Evolutionary conservation across 1,140 invertebrate species (phyloP), one percentile per base, ranked within the genome.

Genomic region (Ooceraea biroi): DNA sequence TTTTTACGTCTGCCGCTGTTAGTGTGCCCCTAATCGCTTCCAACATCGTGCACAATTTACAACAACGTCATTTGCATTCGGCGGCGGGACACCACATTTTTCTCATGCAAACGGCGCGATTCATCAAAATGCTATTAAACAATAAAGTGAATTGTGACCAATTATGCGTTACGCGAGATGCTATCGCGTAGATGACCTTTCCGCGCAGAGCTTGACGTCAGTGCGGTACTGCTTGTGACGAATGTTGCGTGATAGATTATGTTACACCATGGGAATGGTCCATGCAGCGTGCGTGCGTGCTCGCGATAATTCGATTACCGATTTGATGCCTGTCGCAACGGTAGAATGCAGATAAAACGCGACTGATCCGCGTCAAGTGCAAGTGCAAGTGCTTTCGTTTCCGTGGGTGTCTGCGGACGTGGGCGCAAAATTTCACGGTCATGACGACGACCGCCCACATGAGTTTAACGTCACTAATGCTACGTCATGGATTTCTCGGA

Each of bases 51-150:
- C 30, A 30, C 12, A 17, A 65, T 78, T 73, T 58, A 22, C 73
- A 73, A 44, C 36, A 72, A 72, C 50, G n/a, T 58, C 19, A 58
- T 17, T 30, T 52, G 25, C 17, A 10, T 82, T 80, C 7, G 17
- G 14, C n/a, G 36, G n/a, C 11, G 19, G 41, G 1, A 66, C 17
- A 27, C 4, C 65, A 36, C 2, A 36, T 50, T 72, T 60, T 82
- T 60, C 44, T 25, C 4, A 1, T 10, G 8, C 66, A 60, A 44
- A 14, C n/a, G 63, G 36, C 48, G 19, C 48, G 14, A 14, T 17
- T 63, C 71, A 63, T 76, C 63, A 76, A 74, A 82, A 82, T 48
- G 27, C 27, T 73, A 50, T 82, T 73, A 82, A 73, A 60, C 74
- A 60, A 82, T 74, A 50, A 74, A 50, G 17, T 30, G 36, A 27